phyloP scores from a whole-genome alignment of 2,888 invertebrate genomes.

The Polydesmus complanatus region DNA sequence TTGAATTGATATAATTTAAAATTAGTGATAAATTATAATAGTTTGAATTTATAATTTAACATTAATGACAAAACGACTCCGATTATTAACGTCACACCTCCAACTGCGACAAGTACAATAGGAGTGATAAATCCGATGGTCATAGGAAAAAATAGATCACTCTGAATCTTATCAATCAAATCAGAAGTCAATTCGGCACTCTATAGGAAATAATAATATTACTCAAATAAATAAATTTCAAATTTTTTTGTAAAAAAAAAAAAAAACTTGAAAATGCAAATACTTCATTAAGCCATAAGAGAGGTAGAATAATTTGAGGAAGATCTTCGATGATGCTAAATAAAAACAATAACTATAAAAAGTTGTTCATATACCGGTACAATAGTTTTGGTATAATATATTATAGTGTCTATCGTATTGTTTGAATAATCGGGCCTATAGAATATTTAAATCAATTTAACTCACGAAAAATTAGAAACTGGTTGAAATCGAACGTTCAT shows the following conservation, averaged over 20 bases:
- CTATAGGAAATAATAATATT: constrained; percentile 3
- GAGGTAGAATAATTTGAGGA: constrained; percentile 9
- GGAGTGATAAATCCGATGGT: constrained; percentile 5
- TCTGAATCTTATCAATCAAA: constrained; percentile 1
- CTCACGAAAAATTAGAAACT: constrained; percentile 6
- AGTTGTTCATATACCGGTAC: not conserved
- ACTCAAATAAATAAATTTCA: too few relatives aligned
- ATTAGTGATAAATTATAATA: too few relatives aligned
- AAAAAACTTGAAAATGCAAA: too few relatives aligned
- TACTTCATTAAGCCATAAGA: constrained; percentile 13
- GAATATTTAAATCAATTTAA: not conserved
- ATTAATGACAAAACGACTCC: constrained; percentile 1
- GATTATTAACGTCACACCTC: not conserved
- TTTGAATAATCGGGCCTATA: not conserved
- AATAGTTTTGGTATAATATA: not conserved
- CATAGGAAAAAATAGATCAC: constrained; percentile 1
- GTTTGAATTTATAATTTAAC: not conserved
- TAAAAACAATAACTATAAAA: not conserved
- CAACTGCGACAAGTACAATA: not conserved
- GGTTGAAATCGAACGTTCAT: constrained; percentile 9
- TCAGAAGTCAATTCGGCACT: constrained; percentile 6
- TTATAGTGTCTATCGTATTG: not conserved
- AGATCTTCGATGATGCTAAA: constrained; percentile 8
- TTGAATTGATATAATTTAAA: too few relatives aligned
- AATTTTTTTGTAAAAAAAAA: too few relatives aligned